phyloP scores from a whole-genome alignment of 2,113 vertebrate genomes.

The Aegithalos caudatus region DNA sequence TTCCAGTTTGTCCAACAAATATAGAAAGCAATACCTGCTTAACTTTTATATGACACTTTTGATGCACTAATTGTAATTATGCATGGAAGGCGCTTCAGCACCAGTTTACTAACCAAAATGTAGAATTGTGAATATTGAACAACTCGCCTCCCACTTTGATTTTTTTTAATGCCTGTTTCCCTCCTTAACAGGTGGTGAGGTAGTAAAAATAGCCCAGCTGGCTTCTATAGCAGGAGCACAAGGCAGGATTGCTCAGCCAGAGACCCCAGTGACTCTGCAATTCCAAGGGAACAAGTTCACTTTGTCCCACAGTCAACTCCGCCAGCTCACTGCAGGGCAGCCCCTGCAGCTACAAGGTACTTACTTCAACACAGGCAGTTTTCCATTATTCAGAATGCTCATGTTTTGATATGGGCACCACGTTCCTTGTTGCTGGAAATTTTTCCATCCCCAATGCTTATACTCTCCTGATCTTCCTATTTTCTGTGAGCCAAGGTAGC shows the following conservation, averaged over 20 bases:
- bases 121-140: background rate
- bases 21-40: constrained; percentile 65
- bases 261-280: constrained; percentile 90
- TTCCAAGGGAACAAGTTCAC: constrained; percentile 95
- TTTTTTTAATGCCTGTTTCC: constrained; percentile 4
- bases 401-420: background rate
- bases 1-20: constrained; percentile 52
- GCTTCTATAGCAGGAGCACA: constrained; percentile 83
- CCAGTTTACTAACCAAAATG: constrained; percentile 76
- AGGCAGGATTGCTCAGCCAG: constrained; percentile 84
- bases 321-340: constrained; percentile 91
- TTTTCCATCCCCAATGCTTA: background rate
- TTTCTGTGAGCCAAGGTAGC: background rate
- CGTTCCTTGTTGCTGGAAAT: background rate
- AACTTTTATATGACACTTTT: constrained; percentile 72
- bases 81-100: constrained; percentile 78
- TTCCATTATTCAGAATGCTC: background rate
- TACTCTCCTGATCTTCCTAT: background rate
- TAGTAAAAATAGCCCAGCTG: constrained; percentile 87
- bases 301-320: constrained; percentile 88
- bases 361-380: background rate
- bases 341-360: constrained; percentile 92
- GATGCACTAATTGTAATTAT: constrained; percentile 72
- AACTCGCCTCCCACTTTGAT: background rate
- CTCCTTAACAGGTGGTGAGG: constrained; percentile 81